phyloP scores from a whole-genome alignment of 2,888 invertebrate genomes.

The Odontomyia ornata region DNA sequence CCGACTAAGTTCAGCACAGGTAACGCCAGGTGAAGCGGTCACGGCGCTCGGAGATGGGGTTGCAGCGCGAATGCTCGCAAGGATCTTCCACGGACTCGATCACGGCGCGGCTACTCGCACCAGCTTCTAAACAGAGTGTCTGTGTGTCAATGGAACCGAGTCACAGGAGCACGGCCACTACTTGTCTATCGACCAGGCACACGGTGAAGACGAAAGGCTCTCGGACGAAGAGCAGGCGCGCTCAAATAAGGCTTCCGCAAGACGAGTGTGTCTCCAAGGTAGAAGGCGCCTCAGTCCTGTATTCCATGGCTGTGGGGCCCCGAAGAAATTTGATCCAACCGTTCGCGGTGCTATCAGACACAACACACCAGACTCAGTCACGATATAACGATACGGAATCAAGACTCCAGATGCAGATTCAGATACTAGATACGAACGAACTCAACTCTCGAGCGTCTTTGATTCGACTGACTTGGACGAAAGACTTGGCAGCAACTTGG shows the following conservation, averaged over 20 bases:
- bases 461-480: constrained; percentile 59
- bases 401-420: no score
- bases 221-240: neutral
- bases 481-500: constrained; percentile 25
- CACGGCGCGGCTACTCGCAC: neutral
- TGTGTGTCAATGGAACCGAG: no score
- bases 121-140: neutral
- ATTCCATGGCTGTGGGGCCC: neutral
- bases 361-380: no score
- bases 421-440: constrained; percentile 49
- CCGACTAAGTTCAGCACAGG: neutral
- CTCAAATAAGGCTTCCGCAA: neutral
- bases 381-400: neutral
- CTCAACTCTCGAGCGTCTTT: constrained; percentile 62
- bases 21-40: neutral
- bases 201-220: no score
- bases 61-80: neutral
- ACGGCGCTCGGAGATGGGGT: neutral
- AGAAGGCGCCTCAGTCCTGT: neutral
- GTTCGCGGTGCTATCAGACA: no score
- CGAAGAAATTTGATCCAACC: neutral
- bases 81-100: neutral
- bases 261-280: neutral
- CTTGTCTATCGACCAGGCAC: no score
- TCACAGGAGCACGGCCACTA: no score